Base-by-base conservation (phyloP, 2,797 vertebrate genomes). In the Eospalax fontanierii region DNA sequence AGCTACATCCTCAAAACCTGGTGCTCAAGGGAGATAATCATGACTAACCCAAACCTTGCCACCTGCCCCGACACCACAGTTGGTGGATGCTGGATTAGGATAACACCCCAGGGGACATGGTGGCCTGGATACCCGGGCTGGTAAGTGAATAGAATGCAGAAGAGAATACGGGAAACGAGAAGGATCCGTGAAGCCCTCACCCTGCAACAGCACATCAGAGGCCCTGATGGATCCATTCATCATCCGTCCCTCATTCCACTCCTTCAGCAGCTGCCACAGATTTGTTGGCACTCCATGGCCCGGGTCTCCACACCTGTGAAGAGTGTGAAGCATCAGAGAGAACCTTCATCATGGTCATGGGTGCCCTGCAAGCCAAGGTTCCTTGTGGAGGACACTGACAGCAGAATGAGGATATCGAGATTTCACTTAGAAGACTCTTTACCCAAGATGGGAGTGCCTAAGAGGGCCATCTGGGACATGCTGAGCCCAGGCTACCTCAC, bases 1-100 rank as follows among this genome's bases (percentile, higher is more conserved):
- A 87, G 19, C 11, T 35, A 28, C 0, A 19, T 54, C 30, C 38
- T 66, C 59, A 61, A 84, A 83, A 57, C 21, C 54, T 11, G 5
- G 18, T 12, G 35, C 70, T 87, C 14, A 2, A 46, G 33, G 30
- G 16, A 6, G 57, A 63, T 24, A 66, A 70, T 87, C 26, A 18
- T 63, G 40, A 19, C 66, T 21, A 21, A 66, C 22, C 70, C 22
- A 24, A 59, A n/a, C 19, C 38, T 38, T 63, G 7, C n/a, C 85
- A 1, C 0, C 14, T 59, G 50, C 50, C 78, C 30, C n/a, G 54
- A 28, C 4, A 0, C 16, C 4, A 3, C 0, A 1, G 21, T 2
- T 19, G 54, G 63, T 54, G 74, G 57, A 38, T 2, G 28, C 59
- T 12, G 33, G 6, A 0, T 66, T 26, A 59, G 43, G 90, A 74